phyloP scores from a whole-genome alignment of 1,140 invertebrate genomes.

The Drosophila takahashii region DNA sequence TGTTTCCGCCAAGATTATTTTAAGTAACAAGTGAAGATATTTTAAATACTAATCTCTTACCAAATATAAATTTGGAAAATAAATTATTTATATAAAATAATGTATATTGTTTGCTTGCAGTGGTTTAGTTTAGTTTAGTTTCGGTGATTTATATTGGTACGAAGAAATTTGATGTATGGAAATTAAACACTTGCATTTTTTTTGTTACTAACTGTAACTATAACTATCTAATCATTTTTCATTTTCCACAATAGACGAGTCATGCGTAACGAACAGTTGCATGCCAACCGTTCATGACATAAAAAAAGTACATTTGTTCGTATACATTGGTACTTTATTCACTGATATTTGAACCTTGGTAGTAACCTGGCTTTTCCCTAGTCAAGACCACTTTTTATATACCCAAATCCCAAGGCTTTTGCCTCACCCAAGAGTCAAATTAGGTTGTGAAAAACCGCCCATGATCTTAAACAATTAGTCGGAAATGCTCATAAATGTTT shows the following conservation, averaged over 20 bases:
- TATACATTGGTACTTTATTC: background rate
- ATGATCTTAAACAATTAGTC: background rate
- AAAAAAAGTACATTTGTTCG: background rate
- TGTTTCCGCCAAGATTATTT: too few relatives aligned
- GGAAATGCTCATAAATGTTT: constrained; percentile 21
- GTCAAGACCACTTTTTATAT: background rate
- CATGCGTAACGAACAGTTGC: background rate
- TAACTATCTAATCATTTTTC: too few relatives aligned
- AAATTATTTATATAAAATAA: too few relatives aligned
- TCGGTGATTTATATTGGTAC: too few relatives aligned
- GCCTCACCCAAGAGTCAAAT: constrained; percentile 14
- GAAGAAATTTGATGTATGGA: too few relatives aligned
- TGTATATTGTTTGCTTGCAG: too few relatives aligned
- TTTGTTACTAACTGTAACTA: too few relatives aligned
- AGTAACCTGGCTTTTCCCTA: background rate
- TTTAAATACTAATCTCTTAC: too few relatives aligned
- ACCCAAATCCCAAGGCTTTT: constrained; percentile 1
- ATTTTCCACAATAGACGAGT: background rate
- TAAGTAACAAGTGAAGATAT: too few relatives aligned
- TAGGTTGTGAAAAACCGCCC: background rate
- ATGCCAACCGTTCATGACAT: background rate
- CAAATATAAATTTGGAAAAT: too few relatives aligned
- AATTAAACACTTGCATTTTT: too few relatives aligned
- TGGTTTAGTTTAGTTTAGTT: too few relatives aligned
- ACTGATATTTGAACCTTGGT: background rate